Percentiles rank a stretch among this genome's conserved stretches.
phyloP scores from a whole-genome alignment of 2,888 invertebrate species.

The Pteria penguin region DNA sequence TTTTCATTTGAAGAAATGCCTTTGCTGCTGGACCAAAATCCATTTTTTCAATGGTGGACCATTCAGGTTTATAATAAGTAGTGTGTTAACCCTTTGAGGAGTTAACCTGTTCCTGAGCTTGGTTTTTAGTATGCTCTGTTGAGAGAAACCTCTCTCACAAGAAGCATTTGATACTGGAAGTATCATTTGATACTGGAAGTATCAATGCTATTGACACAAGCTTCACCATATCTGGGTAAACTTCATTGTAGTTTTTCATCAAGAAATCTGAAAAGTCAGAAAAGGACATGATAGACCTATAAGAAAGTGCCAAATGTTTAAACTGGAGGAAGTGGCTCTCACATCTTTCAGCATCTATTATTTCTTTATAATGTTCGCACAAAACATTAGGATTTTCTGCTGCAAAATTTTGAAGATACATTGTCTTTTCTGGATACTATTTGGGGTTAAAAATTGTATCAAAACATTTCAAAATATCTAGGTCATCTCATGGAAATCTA shows the following conservation, averaged over 20 bases:
- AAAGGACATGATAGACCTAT: constrained; percentile 22
- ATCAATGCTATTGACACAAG: constrained; percentile 38
- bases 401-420: constrained; percentile 19
- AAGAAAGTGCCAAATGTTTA: constrained; percentile 30
- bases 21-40: constrained; percentile 41
- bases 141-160: constrained; percentile 48
- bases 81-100: constrained; percentile 38
- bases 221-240: constrained; percentile 36
- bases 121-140: constrained; percentile 39
- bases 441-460: constrained; percentile 38
- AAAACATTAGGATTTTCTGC: constrained; percentile 19
- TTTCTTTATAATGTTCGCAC: neutral
- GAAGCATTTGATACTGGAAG: constrained; percentile 48
- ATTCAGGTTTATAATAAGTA: too few relatives aligned
- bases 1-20: constrained; percentile 5
- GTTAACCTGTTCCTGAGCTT: constrained; percentile 46
- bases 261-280: constrained; percentile 30
- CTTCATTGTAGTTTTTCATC: constrained; percentile 24
- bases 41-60: constrained; percentile 27
- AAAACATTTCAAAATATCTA: constrained; percentile 18
- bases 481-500: constrained; percentile 19
- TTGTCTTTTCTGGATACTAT: constrained; percentile 31
- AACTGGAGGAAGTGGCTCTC: constrained; percentile 33
- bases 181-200: too few relatives aligned
- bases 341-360: constrained; percentile 25